Base-by-base conservation (phyloP, 2,113 vertebrate genomes). In the Plotosus lineatus region DNA sequence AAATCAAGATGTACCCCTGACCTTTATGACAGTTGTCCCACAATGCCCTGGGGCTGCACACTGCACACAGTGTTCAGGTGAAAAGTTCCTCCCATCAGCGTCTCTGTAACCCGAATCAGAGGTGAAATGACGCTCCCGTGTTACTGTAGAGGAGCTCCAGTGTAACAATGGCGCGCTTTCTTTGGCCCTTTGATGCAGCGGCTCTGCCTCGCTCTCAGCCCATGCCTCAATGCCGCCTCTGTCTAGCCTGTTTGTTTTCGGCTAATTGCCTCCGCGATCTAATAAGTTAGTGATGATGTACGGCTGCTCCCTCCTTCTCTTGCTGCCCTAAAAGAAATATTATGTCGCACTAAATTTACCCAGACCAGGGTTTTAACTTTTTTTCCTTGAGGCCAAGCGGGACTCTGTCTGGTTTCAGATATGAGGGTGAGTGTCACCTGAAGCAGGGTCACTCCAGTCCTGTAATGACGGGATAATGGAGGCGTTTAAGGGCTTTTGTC, bases 221-320 rank as follows among this genome's bases (percentile, higher is more conserved):
- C 79, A 83, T 89, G 91, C 93, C 97, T 96, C 97, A 97, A 98
- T 93, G 94, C 92, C 79, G 87, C 51, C 93, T 94, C 95, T 97
- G 96, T 98, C 95, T 96, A 90, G 89, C 93, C 95, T 96, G 95
- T 96, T 96, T 97, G 95, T 96, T 97, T 96, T 95, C 94, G 86
- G 91, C 95, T 98, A 97, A 99, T 98, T 98, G 96, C 94, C 94
- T 95, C 61, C 90, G 91, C 95, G 94, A 95, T 96, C 95, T 98
- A 98, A 98, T 98, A 98, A 97, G 96, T 95, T 96, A 92, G 97
- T 98, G 97, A 97, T 97, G 97, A 98, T 94, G 94, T 97, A 95
- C 82, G 88, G 88, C 88, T 87, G 94, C 90, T 91, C 94, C 91
- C 91, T 92, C 48, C 80, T 28, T 44, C 72, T 42, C 51, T 36